Evolutionary conservation across 2,113 vertebrate genomes (phyloP).

Genomic region (Cyanocitta stelleri): DNA sequence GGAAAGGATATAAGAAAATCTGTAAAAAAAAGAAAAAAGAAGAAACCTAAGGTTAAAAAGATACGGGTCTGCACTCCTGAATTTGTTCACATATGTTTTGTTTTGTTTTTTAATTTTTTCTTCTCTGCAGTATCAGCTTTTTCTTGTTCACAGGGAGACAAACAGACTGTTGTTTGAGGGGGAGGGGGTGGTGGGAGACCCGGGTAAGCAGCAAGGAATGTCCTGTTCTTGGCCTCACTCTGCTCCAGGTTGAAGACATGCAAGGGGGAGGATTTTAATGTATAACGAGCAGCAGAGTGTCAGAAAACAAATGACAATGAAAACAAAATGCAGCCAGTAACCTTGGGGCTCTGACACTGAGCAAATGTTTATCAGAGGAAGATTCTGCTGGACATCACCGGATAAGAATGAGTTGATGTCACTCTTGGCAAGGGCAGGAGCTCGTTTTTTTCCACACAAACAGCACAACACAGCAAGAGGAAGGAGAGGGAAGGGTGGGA

Average conservation of each 20-base stretch:
- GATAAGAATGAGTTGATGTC: slow-evolving; percentile 85
- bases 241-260: background rate
- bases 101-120: too few relatives aligned
- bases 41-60: background rate
- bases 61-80: background rate
- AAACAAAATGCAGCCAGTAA: slow-evolving; percentile 55
- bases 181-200: background rate
- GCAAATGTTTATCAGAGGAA: slow-evolving; percentile 69
- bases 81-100: background rate
- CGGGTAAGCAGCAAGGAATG: background rate
- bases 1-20: background rate
- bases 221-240: background rate
- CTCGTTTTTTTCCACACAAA: slow-evolving; percentile 62
- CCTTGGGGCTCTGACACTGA: slow-evolving; percentile 65
- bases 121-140: background rate
- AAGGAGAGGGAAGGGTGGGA: slow-evolving; percentile 12
- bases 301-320: slow-evolving; percentile 31
- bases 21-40: background rate
- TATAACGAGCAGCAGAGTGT: background rate
- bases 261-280: background rate
- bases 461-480: slow-evolving; percentile 56
- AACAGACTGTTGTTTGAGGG: background rate
- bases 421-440: slow-evolving; percentile 67
- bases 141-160: background rate
- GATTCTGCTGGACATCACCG: slow-evolving; percentile 71